A percentile compares a stretch with the other conserved stretches of the same genome.
phyloP scores from a whole-genome alignment of 2,888 invertebrate species.

The Rhagonycha fulva region DNA sequence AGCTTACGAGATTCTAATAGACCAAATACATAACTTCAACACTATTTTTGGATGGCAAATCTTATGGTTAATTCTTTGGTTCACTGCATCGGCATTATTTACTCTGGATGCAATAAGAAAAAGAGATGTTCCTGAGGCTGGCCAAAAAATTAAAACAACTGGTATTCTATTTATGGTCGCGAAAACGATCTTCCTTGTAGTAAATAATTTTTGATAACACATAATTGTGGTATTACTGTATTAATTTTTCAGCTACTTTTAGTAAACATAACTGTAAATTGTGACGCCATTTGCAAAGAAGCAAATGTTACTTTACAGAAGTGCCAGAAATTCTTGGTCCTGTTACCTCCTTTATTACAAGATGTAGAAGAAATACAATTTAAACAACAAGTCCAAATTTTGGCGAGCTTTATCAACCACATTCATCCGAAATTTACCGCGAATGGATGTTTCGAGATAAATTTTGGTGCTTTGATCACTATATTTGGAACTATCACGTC shows the following conservation, averaged over 20 bases:
- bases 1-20: neutral
- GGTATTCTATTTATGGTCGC: no score
- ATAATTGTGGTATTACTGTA: neutral
- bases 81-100: no score
- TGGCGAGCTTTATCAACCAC: no score
- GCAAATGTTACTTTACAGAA: neutral
- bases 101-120: no score
- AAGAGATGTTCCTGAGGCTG: no score
- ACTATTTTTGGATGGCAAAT: neutral
- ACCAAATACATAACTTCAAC: neutral
- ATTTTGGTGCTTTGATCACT: conserved; percentile 26
- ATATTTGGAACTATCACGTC: conserved; percentile 28
- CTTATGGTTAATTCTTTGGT: neutral
- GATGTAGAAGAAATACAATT: no score
- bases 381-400: no score
- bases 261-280: neutral
- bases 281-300: neutral
- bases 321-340: neutral
- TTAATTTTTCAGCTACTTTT: neutral
- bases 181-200: no score
- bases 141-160: no score
- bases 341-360: no score
- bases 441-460: conserved; percentile 28
- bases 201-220: neutral
- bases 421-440: conserved; percentile 14